Percentiles rank a stretch among this genome's conserved stretches.
Conservation (phyloP, 2,888 invertebrate genomes). For the Biston stratarius region DNA sequence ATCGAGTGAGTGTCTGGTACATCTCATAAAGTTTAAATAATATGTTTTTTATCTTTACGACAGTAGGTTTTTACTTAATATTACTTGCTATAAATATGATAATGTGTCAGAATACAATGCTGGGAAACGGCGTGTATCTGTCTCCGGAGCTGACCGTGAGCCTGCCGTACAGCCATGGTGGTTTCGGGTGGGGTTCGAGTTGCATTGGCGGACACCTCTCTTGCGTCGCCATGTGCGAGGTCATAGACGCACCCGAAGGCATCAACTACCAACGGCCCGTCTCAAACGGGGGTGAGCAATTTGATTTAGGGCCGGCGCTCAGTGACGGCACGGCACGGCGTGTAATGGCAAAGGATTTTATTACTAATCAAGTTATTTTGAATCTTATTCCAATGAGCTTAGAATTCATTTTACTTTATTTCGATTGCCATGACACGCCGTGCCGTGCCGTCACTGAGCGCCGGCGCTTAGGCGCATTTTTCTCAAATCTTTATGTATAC, state of each 20-base stretch:
- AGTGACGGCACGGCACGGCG: too few relatives aligned
- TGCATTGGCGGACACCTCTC: conserved; percentile 91
- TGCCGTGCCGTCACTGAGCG: too few relatives aligned
- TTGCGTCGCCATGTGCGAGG: conserved; percentile 93
- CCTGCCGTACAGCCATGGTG: conserved; percentile 90
- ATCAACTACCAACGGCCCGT: conserved; percentile 84
- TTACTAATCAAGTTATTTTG: too few relatives aligned
- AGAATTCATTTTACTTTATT: too few relatives aligned
- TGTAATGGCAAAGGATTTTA: too few relatives aligned
- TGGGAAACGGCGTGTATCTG: conserved; percentile 91
- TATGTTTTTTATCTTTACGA: background rate
- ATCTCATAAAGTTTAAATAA: too few relatives aligned
- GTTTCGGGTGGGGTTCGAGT: conserved; percentile 92
- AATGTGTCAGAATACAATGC: conserved; percentile 84
- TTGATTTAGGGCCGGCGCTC: too few relatives aligned
- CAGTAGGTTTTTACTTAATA: background rate
- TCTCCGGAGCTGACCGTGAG: conserved; percentile 91
- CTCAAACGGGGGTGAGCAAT: conserved; percentile 64
- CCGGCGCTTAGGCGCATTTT: too few relatives aligned
- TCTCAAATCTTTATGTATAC: too few relatives aligned
- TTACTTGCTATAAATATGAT: background rate
- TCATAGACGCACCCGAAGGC: conserved; percentile 90
- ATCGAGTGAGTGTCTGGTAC: too few relatives aligned
- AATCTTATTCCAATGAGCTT: too few relatives aligned
- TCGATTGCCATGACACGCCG: too few relatives aligned